These are phyloP conservation scores for Pterobdella sp. DNA, from an alignment of 2,888 invertebrate genomes.

Conservation along the genomic window DNA sequence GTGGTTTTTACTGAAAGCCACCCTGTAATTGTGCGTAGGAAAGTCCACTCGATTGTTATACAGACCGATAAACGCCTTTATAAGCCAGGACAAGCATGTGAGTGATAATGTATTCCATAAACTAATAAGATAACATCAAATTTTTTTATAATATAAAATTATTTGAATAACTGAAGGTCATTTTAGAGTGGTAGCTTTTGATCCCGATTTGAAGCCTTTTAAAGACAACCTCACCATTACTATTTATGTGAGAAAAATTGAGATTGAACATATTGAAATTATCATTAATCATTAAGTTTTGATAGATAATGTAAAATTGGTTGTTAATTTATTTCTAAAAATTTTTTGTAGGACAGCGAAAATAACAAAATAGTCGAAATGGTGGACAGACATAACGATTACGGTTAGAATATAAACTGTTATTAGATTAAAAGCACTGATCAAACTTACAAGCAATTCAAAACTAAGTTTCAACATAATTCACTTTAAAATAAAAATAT, in stretches of 20 bases:
- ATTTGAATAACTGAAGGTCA: neutral
- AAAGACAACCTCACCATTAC: neutral
- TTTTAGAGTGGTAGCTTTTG: slow-evolving; percentile 6
- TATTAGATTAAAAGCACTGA: too few species aligned
- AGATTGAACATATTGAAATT: too few species aligned
- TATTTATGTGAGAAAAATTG: slow-evolving; percentile 2
- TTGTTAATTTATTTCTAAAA: neutral
- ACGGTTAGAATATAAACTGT: too few species aligned
- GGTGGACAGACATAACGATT: neutral
- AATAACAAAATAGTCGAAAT: neutral
- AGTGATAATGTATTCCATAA: too few species aligned
- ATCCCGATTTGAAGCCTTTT: neutral
- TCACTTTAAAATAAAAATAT: too few species aligned
- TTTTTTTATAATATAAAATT: neutral
- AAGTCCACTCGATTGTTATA: slow-evolving; percentile 2
- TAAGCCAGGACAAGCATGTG: slow-evolving; percentile 14
- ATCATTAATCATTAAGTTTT: too few species aligned
- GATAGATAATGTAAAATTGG: too few species aligned
- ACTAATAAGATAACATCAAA: neutral
- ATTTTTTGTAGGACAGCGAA: neutral
- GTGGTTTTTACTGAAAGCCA: neutral
- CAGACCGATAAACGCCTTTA: slow-evolving; percentile 15
- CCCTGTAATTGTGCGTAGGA: neutral
- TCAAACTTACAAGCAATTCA: too few species aligned
- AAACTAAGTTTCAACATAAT: too few species aligned